A percentile compares a stretch with the other conserved stretches of the same genome.
phyloP scores from a whole-genome alignment of 35 echinoderm and acorn worm species.

The Eucidaris tribuloides region DNA sequence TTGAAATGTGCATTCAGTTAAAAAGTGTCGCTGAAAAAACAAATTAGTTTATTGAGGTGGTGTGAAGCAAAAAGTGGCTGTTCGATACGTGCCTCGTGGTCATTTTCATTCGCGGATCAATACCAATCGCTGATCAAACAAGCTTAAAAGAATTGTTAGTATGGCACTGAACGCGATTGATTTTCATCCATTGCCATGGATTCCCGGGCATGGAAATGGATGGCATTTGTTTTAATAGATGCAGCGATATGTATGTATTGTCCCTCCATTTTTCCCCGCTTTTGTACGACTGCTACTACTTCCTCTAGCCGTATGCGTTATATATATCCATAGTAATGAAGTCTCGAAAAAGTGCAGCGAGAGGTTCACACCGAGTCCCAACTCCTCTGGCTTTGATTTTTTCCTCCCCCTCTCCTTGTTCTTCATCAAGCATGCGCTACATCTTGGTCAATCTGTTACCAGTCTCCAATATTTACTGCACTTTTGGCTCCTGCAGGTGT shows the following conservation, averaged over 20 bases:
- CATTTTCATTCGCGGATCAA: slow-evolving; percentile 23
- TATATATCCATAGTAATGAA: too few species aligned
- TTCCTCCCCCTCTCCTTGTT: background rate
- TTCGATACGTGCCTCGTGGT: slow-evolving; percentile 11
- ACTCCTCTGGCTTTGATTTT: background rate
- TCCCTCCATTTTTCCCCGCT: too few species aligned
- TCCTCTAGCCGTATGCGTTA: too few species aligned
- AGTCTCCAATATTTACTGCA: slow-evolving; percentile 28
- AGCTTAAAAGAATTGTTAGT: slow-evolving; percentile 39
- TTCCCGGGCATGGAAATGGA: slow-evolving; percentile 12
- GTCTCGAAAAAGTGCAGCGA: slow-evolving; percentile 1
- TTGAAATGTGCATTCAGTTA: slow-evolving; percentile 12
- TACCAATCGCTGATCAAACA: slow-evolving; percentile 1
- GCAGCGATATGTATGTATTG: slow-evolving; percentile 30
- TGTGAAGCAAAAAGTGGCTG: background rate
- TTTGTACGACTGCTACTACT: too few species aligned
- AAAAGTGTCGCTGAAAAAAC: slow-evolving; percentile 8
- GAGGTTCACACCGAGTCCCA: background rate
- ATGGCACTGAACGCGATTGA: slow-evolving; percentile 12
- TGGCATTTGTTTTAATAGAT: slow-evolving; percentile 20
- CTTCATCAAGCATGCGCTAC: slow-evolving; percentile 11
- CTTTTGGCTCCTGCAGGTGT: slow-evolving; percentile 20
- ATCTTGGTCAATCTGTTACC: slow-evolving; percentile 22
- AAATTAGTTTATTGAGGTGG: slow-evolving; percentile 13
- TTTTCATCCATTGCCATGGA: background rate